phyloP scores from a whole-genome alignment of 2,888 invertebrate species.

The Gryllus longicercus region DNA sequence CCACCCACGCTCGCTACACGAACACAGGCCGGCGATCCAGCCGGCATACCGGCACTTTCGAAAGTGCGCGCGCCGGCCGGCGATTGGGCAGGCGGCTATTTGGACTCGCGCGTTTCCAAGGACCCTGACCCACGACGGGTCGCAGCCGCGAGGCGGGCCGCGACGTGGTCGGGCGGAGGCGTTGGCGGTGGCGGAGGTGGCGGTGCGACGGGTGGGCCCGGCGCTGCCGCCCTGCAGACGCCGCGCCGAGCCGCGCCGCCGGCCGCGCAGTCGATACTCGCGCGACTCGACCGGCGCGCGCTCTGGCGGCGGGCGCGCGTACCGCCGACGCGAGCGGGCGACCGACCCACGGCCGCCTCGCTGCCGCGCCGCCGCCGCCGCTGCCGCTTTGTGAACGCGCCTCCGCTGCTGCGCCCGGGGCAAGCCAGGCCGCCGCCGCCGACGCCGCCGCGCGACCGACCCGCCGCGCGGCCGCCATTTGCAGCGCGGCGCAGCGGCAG shows the following conservation, averaged over 20 bases:
- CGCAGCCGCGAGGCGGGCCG: too few species aligned
- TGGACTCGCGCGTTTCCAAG: too few species aligned
- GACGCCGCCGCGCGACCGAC: constrained; percentile 30
- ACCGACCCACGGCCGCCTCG: constrained; percentile 9
- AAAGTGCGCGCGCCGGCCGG: too few species aligned
- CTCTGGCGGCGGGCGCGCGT: constrained; percentile 27
- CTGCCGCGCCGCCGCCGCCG: background rate
- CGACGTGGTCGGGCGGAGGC: too few species aligned
- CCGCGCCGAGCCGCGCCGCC: constrained; percentile 18
- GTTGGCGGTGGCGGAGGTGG: too few species aligned
- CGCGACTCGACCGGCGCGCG: constrained; percentile 23
- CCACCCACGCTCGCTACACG: too few species aligned
- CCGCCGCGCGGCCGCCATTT: constrained; percentile 26
- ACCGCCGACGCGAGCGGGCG: constrained; percentile 20
- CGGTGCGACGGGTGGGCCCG: too few species aligned
- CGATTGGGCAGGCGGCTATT: too few species aligned
- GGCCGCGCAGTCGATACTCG: constrained; percentile 22
- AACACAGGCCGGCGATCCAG: too few species aligned
- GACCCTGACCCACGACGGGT: too few species aligned
- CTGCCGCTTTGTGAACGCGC: constrained; percentile 19
- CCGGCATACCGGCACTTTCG: too few species aligned
- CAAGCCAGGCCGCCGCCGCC: constrained; percentile 20
- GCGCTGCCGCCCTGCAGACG: constrained; percentile 18
- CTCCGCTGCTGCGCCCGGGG: background rate
- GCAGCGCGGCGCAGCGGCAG: constrained; percentile 2